A percentile compares a stretch with the other conserved stretches of the same genome.
Conservation (phyloP, 2,888 invertebrate genomes). For the Adelognathus sp. region DNA sequence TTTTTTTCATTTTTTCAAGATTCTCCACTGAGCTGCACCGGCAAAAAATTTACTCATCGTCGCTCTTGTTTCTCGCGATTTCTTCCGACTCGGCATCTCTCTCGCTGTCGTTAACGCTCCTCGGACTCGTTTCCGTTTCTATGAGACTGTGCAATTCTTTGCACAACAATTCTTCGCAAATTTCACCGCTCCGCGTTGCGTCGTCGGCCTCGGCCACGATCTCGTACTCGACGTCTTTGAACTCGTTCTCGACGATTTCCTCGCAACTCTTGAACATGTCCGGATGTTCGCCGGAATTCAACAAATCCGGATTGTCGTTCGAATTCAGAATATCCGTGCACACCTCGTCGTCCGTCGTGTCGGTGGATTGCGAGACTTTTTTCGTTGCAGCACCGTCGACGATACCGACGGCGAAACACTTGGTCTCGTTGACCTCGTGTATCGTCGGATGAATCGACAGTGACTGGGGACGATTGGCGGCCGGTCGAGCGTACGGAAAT, state of each 20-base stretch:
- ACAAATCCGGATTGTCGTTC: slow-evolving; percentile 74
- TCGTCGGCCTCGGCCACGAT: slow-evolving; percentile 66
- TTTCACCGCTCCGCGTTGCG: slow-evolving; percentile 69
- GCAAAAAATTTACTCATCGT: slow-evolving; percentile 28
- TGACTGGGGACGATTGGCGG: slow-evolving; percentile 75
- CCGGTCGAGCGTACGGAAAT: slow-evolving; percentile 80
- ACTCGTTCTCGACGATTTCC: slow-evolving; percentile 73
- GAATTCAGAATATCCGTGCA: slow-evolving; percentile 78
- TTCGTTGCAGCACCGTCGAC: slow-evolving; percentile 73
- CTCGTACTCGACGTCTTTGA: slow-evolving; percentile 67
- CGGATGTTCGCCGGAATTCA: slow-evolving; percentile 71
- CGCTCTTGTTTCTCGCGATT: slow-evolving; percentile 30
- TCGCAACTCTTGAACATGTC: slow-evolving; percentile 78
- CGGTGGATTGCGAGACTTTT: slow-evolving; percentile 76
- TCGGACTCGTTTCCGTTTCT: slow-evolving; percentile 70
- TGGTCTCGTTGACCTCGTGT: slow-evolving; percentile 75
- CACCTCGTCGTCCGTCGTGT: slow-evolving; percentile 77
- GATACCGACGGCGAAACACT: slow-evolving; percentile 70
- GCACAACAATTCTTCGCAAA: slow-evolving; percentile 75
- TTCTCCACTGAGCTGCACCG: slow-evolving; percentile 12
- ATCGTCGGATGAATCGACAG: slow-evolving; percentile 77
- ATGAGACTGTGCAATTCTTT: slow-evolving; percentile 76
- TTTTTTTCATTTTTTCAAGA: background rate
- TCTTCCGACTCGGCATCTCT: slow-evolving; percentile 52
- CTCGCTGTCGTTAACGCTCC: slow-evolving; percentile 58